Conservation (phyloP, 2,797 vertebrate species). For the Distichodus sexfasciatus region DNA sequence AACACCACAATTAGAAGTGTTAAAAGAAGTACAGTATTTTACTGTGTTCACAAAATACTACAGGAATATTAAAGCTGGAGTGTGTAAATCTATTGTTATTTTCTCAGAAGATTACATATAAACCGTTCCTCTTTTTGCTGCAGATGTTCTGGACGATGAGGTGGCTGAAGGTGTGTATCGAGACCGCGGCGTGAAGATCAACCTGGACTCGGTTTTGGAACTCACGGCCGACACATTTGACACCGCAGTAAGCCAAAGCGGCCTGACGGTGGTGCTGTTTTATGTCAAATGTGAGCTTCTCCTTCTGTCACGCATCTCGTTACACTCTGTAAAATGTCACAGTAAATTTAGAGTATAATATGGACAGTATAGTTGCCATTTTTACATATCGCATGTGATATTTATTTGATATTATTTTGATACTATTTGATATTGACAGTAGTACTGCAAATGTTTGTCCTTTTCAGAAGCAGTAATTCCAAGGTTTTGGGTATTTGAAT, state of each 20-base stretch:
- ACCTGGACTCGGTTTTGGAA: conserved; percentile 72
- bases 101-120: too few relatives aligned
- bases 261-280: conserved; percentile 80
- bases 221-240: conserved; percentile 82
- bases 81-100: not conserved
- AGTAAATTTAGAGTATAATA: not conserved
- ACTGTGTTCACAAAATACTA: too few relatives aligned
- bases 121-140: not conserved
- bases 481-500: too few relatives aligned
- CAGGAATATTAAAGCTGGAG: not conserved
- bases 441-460: too few relatives aligned
- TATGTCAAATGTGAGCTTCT: conserved; percentile 84
- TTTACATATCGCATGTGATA: too few relatives aligned
- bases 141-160: conserved; percentile 89
- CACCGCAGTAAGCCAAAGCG: conserved; percentile 56
- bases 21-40: too few relatives aligned
- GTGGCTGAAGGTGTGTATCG: conserved; percentile 79
- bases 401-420: too few relatives aligned
- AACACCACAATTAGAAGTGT: too few relatives aligned
- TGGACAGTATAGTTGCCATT: too few relatives aligned
- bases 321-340: not conserved
- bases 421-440: too few relatives aligned
- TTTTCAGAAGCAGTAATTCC: too few relatives aligned
- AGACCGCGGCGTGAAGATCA: conserved; percentile 68
- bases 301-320: not conserved